Conservation (phyloP, 2,113 vertebrate genomes). For the Bucco capensis region DNA sequence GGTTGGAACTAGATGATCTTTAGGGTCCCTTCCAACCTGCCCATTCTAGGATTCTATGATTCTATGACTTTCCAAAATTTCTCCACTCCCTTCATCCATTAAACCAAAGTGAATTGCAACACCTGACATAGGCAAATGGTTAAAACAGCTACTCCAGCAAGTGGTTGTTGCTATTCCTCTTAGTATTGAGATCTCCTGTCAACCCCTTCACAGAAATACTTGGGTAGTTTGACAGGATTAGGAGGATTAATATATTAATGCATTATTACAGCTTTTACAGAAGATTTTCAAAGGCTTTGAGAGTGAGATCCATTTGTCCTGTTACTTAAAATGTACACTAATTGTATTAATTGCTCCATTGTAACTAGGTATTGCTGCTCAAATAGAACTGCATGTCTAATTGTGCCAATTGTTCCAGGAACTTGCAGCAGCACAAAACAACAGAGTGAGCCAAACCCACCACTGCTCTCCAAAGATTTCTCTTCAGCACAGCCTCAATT, state of each 20-base stretch:
- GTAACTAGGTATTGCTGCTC: constrained; percentile 39
- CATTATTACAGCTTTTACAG: constrained; percentile 71
- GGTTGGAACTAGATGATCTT: too few relatives aligned
- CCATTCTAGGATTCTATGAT: too few relatives aligned
- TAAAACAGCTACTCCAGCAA: background rate
- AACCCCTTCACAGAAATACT: constrained; percentile 13
- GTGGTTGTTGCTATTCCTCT: background rate
- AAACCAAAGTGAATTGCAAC: background rate
- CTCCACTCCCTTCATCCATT: background rate
- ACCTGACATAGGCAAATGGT: background rate
- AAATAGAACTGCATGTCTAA: background rate
- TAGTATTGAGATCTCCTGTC: background rate
- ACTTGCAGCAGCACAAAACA: background rate
- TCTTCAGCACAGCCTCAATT: background rate
- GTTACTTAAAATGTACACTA: constrained; percentile 64
- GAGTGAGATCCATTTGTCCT: constrained; percentile 63
- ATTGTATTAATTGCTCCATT: constrained; percentile 73
- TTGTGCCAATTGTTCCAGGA: background rate
- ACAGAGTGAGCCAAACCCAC: background rate
- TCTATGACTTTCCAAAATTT: background rate
- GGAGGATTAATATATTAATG: constrained; percentile 74
- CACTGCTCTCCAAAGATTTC: background rate
- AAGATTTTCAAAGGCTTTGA: constrained; percentile 70
- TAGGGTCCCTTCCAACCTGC: too few relatives aligned
- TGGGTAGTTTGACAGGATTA: constrained; percentile 74